Percentiles rank a stretch among this genome's conserved stretches.
phyloP scores from a whole-genome alignment of 2,113 vertebrate genomes.

The Eleginops maclovinus region DNA sequence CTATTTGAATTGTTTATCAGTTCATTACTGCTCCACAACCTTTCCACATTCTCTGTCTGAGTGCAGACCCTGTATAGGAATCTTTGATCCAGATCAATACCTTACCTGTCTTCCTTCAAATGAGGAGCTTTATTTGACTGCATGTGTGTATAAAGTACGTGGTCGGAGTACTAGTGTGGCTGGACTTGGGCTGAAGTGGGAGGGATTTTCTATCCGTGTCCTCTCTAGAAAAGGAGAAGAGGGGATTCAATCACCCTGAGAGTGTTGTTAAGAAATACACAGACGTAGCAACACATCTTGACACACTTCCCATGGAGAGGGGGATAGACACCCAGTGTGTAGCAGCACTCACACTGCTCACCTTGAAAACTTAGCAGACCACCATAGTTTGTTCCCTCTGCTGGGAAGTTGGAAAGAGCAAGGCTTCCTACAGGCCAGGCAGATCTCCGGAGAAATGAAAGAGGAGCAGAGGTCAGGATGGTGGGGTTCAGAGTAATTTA shows the following conservation, averaged over 20 bases:
- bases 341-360: slow-evolving; percentile 17
- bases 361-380: slow-evolving; percentile 38
- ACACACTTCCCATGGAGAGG: slow-evolving; percentile 16
- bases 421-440: slow-evolving; percentile 23
- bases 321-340: slow-evolving; percentile 31
- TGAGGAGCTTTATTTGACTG: neutral
- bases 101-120: slow-evolving; percentile 6
- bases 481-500: slow-evolving; percentile 56
- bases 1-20: too few relatives aligned
- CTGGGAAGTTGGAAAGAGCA: slow-evolving; percentile 35
- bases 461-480: slow-evolving; percentile 46
- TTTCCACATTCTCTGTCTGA: neutral
- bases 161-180: neutral
- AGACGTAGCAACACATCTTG: slow-evolving; percentile 15
- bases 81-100: slow-evolving; percentile 24
- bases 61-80: neutral
- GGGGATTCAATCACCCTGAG: neutral
- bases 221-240: neutral
- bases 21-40: neutral
- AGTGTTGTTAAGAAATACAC: slow-evolving; percentile 11
- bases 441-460: slow-evolving; percentile 39
- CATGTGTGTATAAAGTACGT: neutral
- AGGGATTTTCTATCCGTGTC: slow-evolving; percentile 5
- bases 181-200: neutral
- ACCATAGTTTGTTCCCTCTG: slow-evolving; percentile 45